Base-by-base conservation (phyloP, 2,113 vertebrate species). In the Chaetura pelagica region DNA sequence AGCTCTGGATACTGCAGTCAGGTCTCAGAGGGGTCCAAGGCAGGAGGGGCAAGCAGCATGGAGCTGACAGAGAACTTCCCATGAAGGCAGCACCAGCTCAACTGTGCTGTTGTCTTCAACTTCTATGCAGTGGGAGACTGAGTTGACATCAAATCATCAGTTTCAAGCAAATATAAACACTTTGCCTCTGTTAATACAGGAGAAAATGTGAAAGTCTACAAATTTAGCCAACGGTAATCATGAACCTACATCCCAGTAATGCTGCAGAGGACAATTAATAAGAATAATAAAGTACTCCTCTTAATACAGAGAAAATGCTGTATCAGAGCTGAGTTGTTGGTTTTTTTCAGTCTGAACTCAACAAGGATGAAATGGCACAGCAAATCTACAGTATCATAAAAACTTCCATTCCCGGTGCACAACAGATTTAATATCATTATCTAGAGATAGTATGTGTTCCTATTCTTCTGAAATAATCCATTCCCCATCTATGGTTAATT, bases 401-500 rank as follows among this genome's bases (percentile, higher is more conserved):
- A 94, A 52, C 61, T 88, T 74, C 35, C 64, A 90, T 78, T 93
- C 64, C 80, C 57, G n/a, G 18, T 22, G 55, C 79, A 94, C 54
- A 83, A 62, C 57, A 69, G 61, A 93, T 93, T 92, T 92, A 93
- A 81, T 92, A 68, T 58, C 79, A 83, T 92, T 86, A 91, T 69
- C 73, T 88, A 88, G 76, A 94, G 79, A 92, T 40, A 93, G 86
- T 80, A 67, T 84, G 49, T 72, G 40, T 78, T 90, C 79, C n/a
- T 86, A 21, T 84, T 92, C 87, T 80, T 91, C 76, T 68, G 54
- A 96, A 96, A 86, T 72, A 57, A 84, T 54, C 76, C 51, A 68
- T 74, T 90, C 72, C 69, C 88, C 13, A 2, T 81, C 87, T 66
- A 57, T 49, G 49, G 73, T 93, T 94, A 97, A 96, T 96, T 93